Evolutionary conservation across 1,140 invertebrate genomes (phyloP).

Genomic region (Eufriesea mexicana): DNA sequence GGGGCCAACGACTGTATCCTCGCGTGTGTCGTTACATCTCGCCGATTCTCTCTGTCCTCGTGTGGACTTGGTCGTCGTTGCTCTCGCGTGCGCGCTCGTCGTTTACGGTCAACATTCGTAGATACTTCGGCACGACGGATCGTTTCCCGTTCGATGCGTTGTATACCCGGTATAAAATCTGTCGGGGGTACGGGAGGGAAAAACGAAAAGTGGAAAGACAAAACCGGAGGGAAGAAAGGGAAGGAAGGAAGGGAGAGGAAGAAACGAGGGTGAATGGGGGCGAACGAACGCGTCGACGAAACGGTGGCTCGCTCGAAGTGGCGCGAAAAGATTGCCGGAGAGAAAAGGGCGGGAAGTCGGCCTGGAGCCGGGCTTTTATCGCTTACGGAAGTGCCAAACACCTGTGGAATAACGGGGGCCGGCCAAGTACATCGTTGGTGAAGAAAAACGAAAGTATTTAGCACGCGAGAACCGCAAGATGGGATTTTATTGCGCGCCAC

Average conservation of each 20-base stretch:
- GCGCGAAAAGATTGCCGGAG: conserved; percentile 77
- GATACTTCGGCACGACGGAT: conserved; percentile 42
- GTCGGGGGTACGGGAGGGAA: background rate
- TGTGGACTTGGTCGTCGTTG: background rate
- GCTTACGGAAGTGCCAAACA: conserved; percentile 82
- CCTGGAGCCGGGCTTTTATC: conserved; percentile 79
- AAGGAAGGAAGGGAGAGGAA: background rate
- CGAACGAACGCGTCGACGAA: conserved; percentile 21
- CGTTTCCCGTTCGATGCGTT: conserved; percentile 26
- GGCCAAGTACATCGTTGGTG: conserved; percentile 79
- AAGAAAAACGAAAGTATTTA: conserved; percentile 80
- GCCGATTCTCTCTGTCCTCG: background rate
- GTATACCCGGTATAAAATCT: background rate
- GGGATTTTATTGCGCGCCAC: conserved; percentile 64
- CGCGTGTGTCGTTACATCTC: conserved; percentile 39
- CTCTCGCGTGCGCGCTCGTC: background rate
- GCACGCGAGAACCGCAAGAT: conserved; percentile 67
- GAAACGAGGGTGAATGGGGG: conserved; percentile 27
- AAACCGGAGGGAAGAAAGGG: background rate
- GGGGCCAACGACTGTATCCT: background rate
- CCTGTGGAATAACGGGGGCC: conserved; percentile 81
- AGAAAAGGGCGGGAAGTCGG: conserved; percentile 70
- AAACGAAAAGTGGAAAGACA: background rate
- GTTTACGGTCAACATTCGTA: conserved; percentile 33
- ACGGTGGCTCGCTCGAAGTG: conserved; percentile 34